phyloP scores from a whole-genome alignment of 2,113 vertebrate species.

The Turnix velox region DNA sequence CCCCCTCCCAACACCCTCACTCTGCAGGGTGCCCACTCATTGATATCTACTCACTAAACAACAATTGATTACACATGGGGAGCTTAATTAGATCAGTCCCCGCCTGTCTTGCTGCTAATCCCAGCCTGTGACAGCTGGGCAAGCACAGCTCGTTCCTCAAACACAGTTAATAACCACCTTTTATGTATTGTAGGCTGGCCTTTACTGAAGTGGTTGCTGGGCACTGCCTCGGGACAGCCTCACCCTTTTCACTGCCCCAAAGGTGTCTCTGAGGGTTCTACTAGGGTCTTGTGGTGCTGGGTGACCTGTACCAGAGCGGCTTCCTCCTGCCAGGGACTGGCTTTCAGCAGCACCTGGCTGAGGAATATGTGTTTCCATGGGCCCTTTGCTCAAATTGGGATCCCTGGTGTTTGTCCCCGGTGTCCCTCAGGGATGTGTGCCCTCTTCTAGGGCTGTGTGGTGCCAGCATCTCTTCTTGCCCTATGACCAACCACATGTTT shows the following conservation, averaged over 20 bases:
- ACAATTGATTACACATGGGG: background rate
- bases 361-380: background rate
- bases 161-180: slow-evolving; percentile 5
- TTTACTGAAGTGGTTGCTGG: background rate
- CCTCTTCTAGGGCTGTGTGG: background rate
- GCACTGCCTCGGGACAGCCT: background rate
- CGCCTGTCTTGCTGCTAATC: background rate
- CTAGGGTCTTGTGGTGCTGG: fast-evolving
- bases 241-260: fast-evolving
- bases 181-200: background rate
- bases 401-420: background rate
- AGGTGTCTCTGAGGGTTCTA: background rate
- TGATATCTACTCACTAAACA: background rate
- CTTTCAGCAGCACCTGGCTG: background rate
- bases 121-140: background rate
- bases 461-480: background rate
- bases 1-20: no score
- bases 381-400: background rate
- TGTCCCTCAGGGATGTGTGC: fast-evolving
- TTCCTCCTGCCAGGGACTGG: fast-evolving
- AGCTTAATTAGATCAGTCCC: background rate
- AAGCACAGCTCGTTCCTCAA: background rate
- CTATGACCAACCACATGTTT: fast-evolving
- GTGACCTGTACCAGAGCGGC: fast-evolving
- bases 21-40: fast-evolving